Base-by-base conservation (phyloP, 2,888 invertebrate species). In the Drosophila antonietae region DNA sequence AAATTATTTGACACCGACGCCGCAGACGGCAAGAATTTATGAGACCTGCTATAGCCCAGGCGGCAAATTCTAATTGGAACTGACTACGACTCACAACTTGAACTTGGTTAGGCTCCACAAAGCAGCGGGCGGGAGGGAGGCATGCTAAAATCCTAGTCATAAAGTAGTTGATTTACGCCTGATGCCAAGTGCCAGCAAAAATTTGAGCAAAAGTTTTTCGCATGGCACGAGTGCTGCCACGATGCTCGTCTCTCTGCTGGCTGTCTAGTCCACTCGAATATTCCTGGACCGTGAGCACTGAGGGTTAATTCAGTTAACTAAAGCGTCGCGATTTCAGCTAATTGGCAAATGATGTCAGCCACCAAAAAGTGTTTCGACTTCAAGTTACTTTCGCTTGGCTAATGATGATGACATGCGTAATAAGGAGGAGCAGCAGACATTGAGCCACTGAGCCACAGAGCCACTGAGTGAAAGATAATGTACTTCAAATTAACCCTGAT, bases 1-100 rank as follows among this genome's bases (percentile, higher is more conserved):
- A 91, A 88, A 91, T 90, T 90, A 90, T 88, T 89, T 91, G 87
- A 89, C 88, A 90, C 81, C 76, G 66, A 12, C 59, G 65, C 68
- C 83, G 67, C 80, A 85, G 73, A 66, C 70, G 68, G 65, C 63
- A 56, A 68, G 75, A 84, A 89, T 89, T 84, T 87, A 89, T 87
- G 89, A 65, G 84, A 41, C 55, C 57, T 59, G 74, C 63, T 73
- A 51, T 37, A 56, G 62, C 67, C 67, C 73, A 67, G 58, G 39
- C 70, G 58, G 39, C 70, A 76, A 69, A 75, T 86, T 88, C 86
- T 88, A 84, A 84, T 84, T 88, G 84, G 88, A 71, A 57, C 47
- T 41, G 61, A 20, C 49, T 63, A 18, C 41, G 33, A 60, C 60
- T 53, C 56, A 31, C 31, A 8, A 1, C 33, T 56, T 31, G 41